phyloP scores from a whole-genome alignment of 2,113 vertebrate species.

The Sclerurus mexicanus region DNA sequence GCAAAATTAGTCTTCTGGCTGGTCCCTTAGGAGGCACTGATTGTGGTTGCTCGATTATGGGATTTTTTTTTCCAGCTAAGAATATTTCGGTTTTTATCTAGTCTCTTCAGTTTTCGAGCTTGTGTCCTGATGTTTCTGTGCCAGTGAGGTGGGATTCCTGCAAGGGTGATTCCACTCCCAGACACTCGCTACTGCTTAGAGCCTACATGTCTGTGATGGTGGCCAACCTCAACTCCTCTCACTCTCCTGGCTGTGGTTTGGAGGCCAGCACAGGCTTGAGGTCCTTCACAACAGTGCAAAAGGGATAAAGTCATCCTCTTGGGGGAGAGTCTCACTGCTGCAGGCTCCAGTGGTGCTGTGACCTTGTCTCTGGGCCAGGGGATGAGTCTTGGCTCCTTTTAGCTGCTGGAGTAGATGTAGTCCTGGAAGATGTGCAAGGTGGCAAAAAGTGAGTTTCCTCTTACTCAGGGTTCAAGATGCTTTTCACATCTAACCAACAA shows the following conservation, averaged over 20 bases:
- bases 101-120: not conserved
- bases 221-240: not conserved
- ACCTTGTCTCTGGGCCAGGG: not conserved
- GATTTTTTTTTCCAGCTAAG: not conserved
- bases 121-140: not conserved
- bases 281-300: not conserved
- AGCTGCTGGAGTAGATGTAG: not conserved
- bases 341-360: not conserved
- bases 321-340: rapidly evolving
- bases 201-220: not conserved
- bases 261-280: not conserved
- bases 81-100: not conserved
- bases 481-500: not conserved
- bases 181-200: not conserved
- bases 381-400: not conserved
- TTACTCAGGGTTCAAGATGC: not conserved
- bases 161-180: not conserved
- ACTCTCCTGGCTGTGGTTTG: not conserved
- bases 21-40: constrained; percentile 1
- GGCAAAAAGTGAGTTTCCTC: not conserved
- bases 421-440: not conserved
- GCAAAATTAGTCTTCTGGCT: not conserved
- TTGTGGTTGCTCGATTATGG: not conserved
- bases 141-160: not conserved
- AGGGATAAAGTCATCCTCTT: not conserved